Evolutionary conservation across 2,888 invertebrate species (phyloP), one percentile per base, ranked within the genome.

Genomic region (Frankliniella fusca): DNA sequence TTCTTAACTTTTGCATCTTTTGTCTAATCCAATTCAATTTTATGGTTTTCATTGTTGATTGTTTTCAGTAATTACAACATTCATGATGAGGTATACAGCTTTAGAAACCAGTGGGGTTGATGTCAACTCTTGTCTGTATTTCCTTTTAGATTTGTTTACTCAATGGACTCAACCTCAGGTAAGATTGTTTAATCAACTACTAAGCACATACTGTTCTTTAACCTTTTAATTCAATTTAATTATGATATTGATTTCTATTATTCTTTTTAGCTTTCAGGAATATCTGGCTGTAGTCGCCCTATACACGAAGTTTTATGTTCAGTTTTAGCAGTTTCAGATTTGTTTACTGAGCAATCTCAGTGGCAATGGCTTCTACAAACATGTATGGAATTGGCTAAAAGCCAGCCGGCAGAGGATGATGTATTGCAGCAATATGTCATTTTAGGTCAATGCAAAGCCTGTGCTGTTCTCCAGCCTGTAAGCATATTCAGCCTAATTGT

Each of bases 91-190:
- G 54, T 87, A 85, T 81, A 89, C 89, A 83, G 88, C 89, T 84
- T 85, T 90, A 80, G 88, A 90, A 81, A 89, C 89, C 81, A 92
- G 91, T 84, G 93, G 93, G 18, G 90, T 98, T 65, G 98, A 98
- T 88, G 91, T 97, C 50, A 94, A 95, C 87, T 98, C 98, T 83
- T 98, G 98, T 88, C 89, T 98, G 82, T 96, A 97, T 87, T 94
- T 98, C 87, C 90, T 98, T 27, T 92, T 97, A 87, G 98, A 98
- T 88, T 92, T 98, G 54, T 96, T 96, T 85, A 92, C 94, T 0
- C 95, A 97, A 83, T 92, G 94, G 91, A 88, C 93, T 83, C 89
- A 90, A 81, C 89, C 91, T 18, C 89, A 90, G 85, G 91, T 92
- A 85, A 88, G 81, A 28, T 80, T 76, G 49, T 81, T 83, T 76